phyloP scores from a whole-genome alignment of 2,113 vertebrate genomes.

The Sinocyclocheilus maitianheensis region DNA sequence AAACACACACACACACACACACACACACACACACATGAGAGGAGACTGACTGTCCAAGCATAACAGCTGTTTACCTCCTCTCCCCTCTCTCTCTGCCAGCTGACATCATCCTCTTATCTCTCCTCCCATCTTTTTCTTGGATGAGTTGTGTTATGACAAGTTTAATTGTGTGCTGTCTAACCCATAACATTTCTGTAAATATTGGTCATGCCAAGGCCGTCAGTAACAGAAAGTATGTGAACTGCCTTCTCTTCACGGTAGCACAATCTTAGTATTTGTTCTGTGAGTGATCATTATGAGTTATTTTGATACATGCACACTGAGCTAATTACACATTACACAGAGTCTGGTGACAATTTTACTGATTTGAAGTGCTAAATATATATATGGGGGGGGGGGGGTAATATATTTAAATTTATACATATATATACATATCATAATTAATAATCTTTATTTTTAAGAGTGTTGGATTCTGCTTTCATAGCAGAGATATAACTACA shows the following conservation, averaged over 20 bases:
- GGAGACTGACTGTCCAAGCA: slow-evolving; percentile 59
- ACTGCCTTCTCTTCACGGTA: slow-evolving; percentile 61
- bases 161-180: slow-evolving; percentile 82
- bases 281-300: slow-evolving; percentile 64
- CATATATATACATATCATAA: too few species aligned
- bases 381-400: neutral
- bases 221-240: slow-evolving; percentile 73
- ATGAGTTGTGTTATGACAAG: slow-evolving; percentile 81
- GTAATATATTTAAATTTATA: too few species aligned
- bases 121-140: slow-evolving; percentile 74
- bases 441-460: neutral
- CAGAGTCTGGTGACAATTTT: slow-evolving; percentile 15
- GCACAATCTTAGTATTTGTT: slow-evolving; percentile 75
- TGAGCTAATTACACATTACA: slow-evolving; percentile 42
- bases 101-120: slow-evolving; percentile 75
- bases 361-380: neutral
- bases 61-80: slow-evolving; percentile 74
- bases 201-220: slow-evolving; percentile 75
- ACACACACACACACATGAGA: slow-evolving; percentile 56
- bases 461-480: neutral
- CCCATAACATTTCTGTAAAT: slow-evolving; percentile 79
- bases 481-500: neutral
- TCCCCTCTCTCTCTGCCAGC: slow-evolving; percentile 44
- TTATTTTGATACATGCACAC: slow-evolving; percentile 63
- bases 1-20: slow-evolving; percentile 46